Evolutionary conservation across 37 sponge, comb jelly and placozoan species (phyloP).

Genomic region (Tethya wilhelma): DNA sequence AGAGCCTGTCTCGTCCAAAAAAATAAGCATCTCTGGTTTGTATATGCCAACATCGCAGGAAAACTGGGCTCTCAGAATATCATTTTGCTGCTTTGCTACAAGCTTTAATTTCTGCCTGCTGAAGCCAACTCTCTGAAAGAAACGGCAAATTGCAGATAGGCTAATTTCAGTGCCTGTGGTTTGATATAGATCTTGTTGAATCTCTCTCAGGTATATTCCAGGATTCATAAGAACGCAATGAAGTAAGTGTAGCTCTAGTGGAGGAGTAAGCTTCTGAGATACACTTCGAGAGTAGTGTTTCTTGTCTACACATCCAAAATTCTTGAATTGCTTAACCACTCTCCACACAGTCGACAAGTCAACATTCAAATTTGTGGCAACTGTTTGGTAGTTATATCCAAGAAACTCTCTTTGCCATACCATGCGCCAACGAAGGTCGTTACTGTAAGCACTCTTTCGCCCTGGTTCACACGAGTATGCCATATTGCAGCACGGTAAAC

Average conservation of each 20-base stretch:
- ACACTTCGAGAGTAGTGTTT: slow-evolving; percentile 14
- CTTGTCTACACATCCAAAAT: slow-evolving; percentile 28
- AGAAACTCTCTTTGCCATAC: slow-evolving; percentile 41
- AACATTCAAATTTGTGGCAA: slow-evolving; percentile 27
- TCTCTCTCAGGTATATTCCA: no score
- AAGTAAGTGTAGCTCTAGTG: slow-evolving; percentile 1
- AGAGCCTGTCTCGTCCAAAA: slow-evolving; percentile 24
- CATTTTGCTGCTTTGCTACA: background rate
- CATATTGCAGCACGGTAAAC: background rate
- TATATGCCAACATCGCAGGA: slow-evolving; percentile 14
- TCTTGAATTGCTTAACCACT: slow-evolving; percentile 11
- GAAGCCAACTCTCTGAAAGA: slow-evolving; percentile 18
- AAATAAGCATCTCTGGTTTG: slow-evolving; percentile 11
- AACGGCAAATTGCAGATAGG: slow-evolving; percentile 10
- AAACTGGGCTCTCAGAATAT: background rate
- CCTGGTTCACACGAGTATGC: slow-evolving; percentile 18
- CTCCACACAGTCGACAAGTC: slow-evolving; percentile 42
- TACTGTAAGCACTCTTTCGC: slow-evolving; percentile 31
- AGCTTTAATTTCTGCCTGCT: slow-evolving; percentile 1
- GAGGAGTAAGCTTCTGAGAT: slow-evolving; percentile 11
- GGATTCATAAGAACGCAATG: slow-evolving; percentile 2
- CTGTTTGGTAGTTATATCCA: background rate
- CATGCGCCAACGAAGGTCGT: slow-evolving; percentile 46
- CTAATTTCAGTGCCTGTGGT: background rate
- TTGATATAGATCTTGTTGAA: background rate